These are phyloP conservation scores for Tinamus major DNA, from an alignment of 2,797 vertebrate species.

Conservation along the genomic window DNA sequence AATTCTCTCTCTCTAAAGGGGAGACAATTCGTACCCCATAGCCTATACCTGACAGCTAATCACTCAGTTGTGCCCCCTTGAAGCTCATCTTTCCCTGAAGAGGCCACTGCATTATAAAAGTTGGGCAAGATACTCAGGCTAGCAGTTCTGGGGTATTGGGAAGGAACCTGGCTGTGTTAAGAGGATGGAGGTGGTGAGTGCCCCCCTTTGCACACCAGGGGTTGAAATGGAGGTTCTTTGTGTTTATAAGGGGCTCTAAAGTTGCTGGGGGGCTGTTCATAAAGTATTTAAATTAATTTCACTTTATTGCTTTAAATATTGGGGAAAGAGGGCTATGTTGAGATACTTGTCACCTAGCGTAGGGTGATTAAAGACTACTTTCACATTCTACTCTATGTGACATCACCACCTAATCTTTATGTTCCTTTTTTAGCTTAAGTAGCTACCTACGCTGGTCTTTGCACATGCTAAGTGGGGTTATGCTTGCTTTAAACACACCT, in stretches of 20 bases:
- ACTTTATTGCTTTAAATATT: not conserved
- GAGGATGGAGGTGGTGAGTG: not conserved
- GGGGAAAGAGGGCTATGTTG: not conserved
- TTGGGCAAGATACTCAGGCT: not conserved
- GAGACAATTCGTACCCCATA: not conserved
- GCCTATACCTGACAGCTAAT: not conserved
- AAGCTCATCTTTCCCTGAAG: rapidly evolving
- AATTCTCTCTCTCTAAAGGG: not conserved
- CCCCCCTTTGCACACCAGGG: not conserved
- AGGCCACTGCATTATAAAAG: not conserved
- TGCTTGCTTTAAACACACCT: not conserved
- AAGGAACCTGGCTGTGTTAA: not conserved
- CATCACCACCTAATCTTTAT: not conserved
- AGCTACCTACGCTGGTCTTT: not conserved
- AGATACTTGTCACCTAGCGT: not conserved
- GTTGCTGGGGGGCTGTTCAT: not conserved
- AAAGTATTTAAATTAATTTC: not conserved
- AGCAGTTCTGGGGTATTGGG: not conserved
- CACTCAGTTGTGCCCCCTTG: not conserved
- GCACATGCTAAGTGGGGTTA: not conserved
- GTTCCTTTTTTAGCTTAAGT: not conserved
- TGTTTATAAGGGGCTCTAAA: not conserved
- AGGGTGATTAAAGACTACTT: not conserved
- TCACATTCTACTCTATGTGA: not conserved
- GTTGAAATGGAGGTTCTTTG: not conserved